phyloP scores from a whole-genome alignment of 2,113 vertebrate genomes.

The Callospermophilus lateralis region DNA sequence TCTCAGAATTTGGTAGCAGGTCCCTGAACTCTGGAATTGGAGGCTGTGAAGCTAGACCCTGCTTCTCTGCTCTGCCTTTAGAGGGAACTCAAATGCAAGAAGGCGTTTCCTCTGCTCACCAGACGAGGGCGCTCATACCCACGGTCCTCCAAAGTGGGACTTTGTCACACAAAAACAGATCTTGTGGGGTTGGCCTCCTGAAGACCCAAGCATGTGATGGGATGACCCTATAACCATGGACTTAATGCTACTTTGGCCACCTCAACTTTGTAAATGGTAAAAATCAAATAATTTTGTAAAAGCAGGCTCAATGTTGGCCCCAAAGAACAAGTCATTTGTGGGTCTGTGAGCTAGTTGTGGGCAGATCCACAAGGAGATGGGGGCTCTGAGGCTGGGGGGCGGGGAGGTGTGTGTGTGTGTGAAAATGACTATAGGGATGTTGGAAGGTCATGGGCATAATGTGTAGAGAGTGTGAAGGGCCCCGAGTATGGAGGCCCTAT shows the following conservation, averaged over 20 bases:
- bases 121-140: conserved; percentile 75
- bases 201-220: not conserved
- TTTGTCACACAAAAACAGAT: not conserved
- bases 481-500: not conserved
- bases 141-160: not conserved
- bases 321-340: not conserved
- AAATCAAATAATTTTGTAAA: not conserved
- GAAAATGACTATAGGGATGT: rapidly evolving
- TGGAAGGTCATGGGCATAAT: not conserved
- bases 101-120: conserved; percentile 32
- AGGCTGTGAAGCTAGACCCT: rapidly evolving
- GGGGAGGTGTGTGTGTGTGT: too few relatives aligned
- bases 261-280: not conserved
- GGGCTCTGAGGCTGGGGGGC: rapidly evolving
- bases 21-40: not conserved
- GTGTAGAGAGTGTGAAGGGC: not conserved
- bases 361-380: rapidly evolving
- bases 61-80: not conserved
- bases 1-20: not conserved
- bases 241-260: not conserved
- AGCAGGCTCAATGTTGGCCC: not conserved
- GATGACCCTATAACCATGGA: too few relatives aligned
- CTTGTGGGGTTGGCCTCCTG: not conserved
- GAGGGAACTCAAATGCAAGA: conserved; percentile 13
- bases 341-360: not conserved